phyloP scores from a whole-genome alignment of 2,888 invertebrate species.

The Argynnis bischoffii region DNA sequence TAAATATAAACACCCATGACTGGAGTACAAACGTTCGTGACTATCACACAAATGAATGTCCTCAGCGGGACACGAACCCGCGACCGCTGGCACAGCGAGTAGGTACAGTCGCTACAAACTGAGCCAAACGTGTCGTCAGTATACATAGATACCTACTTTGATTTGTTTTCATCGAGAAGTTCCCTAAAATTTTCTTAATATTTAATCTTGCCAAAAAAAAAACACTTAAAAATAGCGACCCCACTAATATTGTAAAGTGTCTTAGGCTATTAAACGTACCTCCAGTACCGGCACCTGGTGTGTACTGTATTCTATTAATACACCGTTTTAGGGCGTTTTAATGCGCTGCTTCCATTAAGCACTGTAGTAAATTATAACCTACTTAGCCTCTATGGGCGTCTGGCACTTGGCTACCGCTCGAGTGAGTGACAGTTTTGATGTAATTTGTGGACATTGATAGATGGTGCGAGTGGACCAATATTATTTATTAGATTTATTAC shows the following conservation, averaged over 20 bases:
- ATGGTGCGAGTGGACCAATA: constrained; percentile 28
- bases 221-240: constrained; percentile 33
- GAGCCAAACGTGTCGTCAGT: no score
- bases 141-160: no score
- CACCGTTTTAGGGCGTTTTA: constrained; percentile 71
- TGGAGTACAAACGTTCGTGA: no score
- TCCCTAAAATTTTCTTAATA: constrained; percentile 2
- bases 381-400: constrained; percentile 60
- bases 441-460: constrained; percentile 43
- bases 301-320: constrained; percentile 72
- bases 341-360: constrained; percentile 77
- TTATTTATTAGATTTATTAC: constrained; percentile 27
- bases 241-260: constrained; percentile 53
- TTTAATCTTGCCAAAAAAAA: constrained; percentile 15
- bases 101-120: no score
- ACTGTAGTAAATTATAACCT: constrained; percentile 74
- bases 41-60: no score
- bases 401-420: constrained; percentile 56
- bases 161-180: no score
- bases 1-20: no score
- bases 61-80: no score
- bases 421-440: constrained; percentile 48
- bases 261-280: constrained; percentile 66
- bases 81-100: no score
- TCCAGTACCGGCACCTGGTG: constrained; percentile 66